Base-by-base conservation (phyloP, 2,113 vertebrate genomes). In the Ctenomys sociabilis region DNA sequence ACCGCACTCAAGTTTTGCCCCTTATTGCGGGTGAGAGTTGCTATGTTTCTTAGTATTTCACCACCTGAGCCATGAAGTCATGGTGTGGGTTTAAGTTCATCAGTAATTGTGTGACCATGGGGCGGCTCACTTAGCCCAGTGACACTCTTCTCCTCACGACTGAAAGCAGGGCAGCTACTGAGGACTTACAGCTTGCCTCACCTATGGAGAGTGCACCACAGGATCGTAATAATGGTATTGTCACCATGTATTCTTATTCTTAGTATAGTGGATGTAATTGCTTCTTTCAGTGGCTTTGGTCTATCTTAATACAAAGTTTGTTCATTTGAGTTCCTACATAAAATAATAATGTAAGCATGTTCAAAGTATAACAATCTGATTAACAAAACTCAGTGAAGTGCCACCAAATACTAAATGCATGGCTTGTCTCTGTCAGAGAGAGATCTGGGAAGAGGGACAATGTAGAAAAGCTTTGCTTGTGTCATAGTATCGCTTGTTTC, bases 331-430 rank as follows among this genome's bases (percentile, higher is more conserved):
- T 68, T 52, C 45, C 17, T 82, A 49, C 35, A 35, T 70, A 45
- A 95, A 80, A 66, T 82, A 6, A 70, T 35, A 16, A 3, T 45
- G 5, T 59, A 43, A 64, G 40, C 40, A 49, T 26, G 61, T 35
- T 84, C 26, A 13, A 77, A 40, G 37, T 90, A 14, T 77, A 72
- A 75, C 7, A 95, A 73, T 77, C 14, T 94, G 84, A 88, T 68
- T 70, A 83, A 13, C n/a, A 86, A 95, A 97, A 94, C 64, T 88
- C 10, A 90, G 78, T 30, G 26, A 70, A 86, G 6, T 37, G 2
- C 89, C 30, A 86, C 59, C 22, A 72, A 63, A 95, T 82, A 9
- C 14, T 45, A 93, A 95, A 85, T 28, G 61, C 3, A 17, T 86
- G 49, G 22, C 26, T 35, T 86, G 2, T 82, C 11, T 52, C 4